These are phyloP conservation scores for Datnioides undecimradiatus DNA, from an alignment of 2,113 vertebrate genomes.

Conservation along the genomic window DNA sequence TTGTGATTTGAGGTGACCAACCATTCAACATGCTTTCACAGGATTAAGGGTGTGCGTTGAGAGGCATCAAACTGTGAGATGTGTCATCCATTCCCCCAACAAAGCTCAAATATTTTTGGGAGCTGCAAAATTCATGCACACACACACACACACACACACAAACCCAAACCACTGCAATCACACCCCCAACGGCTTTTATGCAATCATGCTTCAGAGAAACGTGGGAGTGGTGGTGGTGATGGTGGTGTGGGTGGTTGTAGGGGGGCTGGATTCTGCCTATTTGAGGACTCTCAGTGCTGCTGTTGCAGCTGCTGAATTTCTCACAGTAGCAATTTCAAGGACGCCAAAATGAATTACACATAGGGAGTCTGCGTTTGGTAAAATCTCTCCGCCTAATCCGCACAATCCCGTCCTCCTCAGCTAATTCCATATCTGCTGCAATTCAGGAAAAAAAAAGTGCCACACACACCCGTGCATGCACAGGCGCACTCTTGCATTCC, in stretches of 20 bases:
- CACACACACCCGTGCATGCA: constrained; percentile 38
- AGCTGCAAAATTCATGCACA: constrained; percentile 49
- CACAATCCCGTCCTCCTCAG: constrained; percentile 72
- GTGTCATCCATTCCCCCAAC: constrained; percentile 37
- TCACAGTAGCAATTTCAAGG: constrained; percentile 84
- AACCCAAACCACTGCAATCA: constrained; percentile 44
- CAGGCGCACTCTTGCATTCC: constrained; percentile 34
- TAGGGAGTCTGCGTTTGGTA: constrained; percentile 68
- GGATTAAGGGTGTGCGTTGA: constrained; percentile 59
- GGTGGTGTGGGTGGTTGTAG: constrained; percentile 56
- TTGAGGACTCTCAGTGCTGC: constrained; percentile 60
- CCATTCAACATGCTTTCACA: constrained; percentile 24
- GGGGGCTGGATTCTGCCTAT: constrained; percentile 49
- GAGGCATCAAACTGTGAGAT: constrained; percentile 51
- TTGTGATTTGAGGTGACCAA: constrained; percentile 21
- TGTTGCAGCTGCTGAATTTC: constrained; percentile 81
- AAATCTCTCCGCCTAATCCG: constrained; percentile 78
- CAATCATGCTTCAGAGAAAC: constrained; percentile 58
- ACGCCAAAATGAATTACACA: constrained; percentile 80
- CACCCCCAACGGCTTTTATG: constrained; percentile 42
- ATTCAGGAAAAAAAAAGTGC: constrained; percentile 28
- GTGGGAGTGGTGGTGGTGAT: constrained; percentile 58
- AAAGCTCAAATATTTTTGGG: constrained; percentile 63
- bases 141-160: constrained; percentile 42
- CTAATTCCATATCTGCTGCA: constrained; percentile 70